Evolutionary conservation across 2,888 invertebrate genomes (phyloP).

Genomic region (Diarsia brunnea): DNA sequence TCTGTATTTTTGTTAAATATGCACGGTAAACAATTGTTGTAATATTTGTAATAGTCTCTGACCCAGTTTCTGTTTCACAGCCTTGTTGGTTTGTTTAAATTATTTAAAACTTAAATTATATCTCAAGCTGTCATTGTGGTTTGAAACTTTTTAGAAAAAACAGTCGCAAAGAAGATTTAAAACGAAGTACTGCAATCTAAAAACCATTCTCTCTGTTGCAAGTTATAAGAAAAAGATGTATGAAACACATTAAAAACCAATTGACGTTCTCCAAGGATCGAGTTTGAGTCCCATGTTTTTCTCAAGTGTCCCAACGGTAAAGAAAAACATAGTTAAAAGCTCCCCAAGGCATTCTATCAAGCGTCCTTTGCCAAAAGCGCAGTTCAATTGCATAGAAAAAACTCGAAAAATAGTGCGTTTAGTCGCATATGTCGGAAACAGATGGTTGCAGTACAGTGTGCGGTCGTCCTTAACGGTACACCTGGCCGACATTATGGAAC

Average conservation of each 20-base stretch:
- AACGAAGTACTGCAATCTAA: neutral
- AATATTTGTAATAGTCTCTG: neutral
- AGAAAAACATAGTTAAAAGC: conserved; percentile 25
- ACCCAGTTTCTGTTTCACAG: neutral
- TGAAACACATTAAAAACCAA: conserved; percentile 25
- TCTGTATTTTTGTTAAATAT: neutral
- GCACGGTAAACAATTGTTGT: neutral
- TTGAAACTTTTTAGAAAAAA: neutral
- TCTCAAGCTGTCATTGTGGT: neutral
- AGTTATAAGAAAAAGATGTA: neutral
- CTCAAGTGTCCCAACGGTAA: neutral
- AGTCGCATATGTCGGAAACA: conserved; percentile 74
- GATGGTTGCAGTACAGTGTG: conserved; percentile 64
- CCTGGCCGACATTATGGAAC: conserved; percentile 67
- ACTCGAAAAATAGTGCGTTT: conserved; percentile 43
- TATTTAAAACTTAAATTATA: neutral
- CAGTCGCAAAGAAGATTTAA: neutral
- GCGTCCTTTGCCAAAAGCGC: conserved; percentile 39
- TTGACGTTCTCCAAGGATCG: conserved; percentile 1
- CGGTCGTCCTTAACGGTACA: conserved; percentile 67
- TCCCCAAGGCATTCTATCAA: neutral
- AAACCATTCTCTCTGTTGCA: neutral
- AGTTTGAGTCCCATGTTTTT: neutral
- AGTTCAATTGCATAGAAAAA: conserved; percentile 58
- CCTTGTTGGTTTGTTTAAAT: conserved; percentile 4